These are phyloP conservation scores for Brachypodius melanocephalos DNA, from an alignment of 2,113 vertebrate genomes.

Conservation along the genomic window DNA sequence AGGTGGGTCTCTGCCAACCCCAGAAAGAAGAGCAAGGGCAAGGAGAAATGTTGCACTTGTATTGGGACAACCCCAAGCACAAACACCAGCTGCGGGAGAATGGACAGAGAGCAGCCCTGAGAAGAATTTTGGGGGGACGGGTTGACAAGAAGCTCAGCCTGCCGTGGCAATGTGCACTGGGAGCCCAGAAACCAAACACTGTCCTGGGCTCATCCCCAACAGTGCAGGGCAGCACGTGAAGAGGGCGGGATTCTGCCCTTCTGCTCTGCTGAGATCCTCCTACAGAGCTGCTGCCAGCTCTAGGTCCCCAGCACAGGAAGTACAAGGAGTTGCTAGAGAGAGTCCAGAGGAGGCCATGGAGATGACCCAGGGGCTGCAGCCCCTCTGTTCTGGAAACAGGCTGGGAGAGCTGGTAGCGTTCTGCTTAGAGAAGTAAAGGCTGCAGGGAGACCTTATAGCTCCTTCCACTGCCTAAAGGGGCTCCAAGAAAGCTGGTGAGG, in stretches of 20 bases:
- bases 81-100: background rate
- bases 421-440: background rate
- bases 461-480: background rate
- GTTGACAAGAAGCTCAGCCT: background rate
- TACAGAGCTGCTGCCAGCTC: background rate
- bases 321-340: fast-evolving
- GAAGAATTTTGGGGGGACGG: background rate
- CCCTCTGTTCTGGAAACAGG: background rate
- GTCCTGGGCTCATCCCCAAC: background rate
- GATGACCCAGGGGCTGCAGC: background rate
- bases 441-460: background rate
- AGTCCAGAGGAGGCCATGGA: background rate
- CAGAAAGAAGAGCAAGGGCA: background rate
- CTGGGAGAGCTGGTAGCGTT: background rate
- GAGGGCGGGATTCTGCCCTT: background rate
- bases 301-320: background rate
- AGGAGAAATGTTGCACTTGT: background rate
- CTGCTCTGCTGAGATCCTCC: background rate
- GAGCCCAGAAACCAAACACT: background rate
- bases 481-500: background rate
- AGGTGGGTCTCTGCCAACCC: background rate
- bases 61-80: background rate
- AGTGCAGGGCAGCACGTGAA: background rate
- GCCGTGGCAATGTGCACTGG: fast-evolving
- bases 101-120: background rate